Conservation (phyloP, 2,888 invertebrate genomes). For the Microplitis deprimator region DNA sequence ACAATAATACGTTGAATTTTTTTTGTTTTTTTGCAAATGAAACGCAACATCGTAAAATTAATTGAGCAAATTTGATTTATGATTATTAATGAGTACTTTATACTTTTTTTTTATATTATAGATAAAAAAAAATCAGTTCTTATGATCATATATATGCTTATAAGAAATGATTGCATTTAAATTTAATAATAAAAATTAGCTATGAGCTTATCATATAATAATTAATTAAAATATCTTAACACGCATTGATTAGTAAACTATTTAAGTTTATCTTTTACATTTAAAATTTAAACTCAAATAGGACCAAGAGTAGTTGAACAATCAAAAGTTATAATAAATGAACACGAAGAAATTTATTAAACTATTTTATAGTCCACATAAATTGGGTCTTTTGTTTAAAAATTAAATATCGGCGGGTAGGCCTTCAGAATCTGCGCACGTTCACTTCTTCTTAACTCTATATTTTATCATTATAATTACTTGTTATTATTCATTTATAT, state of each 20-base stretch:
- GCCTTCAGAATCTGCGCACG: conserved; percentile 3
- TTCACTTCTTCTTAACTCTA: conserved; percentile 7
- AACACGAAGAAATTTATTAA: conserved; percentile 46
- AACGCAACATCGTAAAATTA: conserved; percentile 33
- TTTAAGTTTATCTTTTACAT: conserved; percentile 11
- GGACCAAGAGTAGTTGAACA: background rate
- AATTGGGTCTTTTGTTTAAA: conserved; percentile 31
- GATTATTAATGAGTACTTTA: background rate
- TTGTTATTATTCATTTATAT: conserved; percentile 7
- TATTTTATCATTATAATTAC: conserved; percentile 13
- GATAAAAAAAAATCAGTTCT: conserved; percentile 13
- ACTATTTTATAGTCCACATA: conserved; percentile 45
- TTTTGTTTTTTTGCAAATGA: conserved; percentile 6
- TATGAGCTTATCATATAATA: background rate
- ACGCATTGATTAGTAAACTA: background rate
- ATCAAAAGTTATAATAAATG: conserved; percentile 32
- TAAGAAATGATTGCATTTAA: background rate
- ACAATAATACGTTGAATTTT: conserved; percentile 15
- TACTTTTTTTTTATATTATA: background rate
- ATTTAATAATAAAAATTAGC: background rate
- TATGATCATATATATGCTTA: background rate
- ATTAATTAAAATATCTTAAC: background rate
- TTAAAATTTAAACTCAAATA: conserved; percentile 23
- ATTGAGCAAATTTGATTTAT: conserved; percentile 37
- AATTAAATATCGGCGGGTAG: conserved; percentile 11